Evolutionary conservation across 2,113 vertebrate species (phyloP).

Genomic region (Hippocampus mohnikei): DNA sequence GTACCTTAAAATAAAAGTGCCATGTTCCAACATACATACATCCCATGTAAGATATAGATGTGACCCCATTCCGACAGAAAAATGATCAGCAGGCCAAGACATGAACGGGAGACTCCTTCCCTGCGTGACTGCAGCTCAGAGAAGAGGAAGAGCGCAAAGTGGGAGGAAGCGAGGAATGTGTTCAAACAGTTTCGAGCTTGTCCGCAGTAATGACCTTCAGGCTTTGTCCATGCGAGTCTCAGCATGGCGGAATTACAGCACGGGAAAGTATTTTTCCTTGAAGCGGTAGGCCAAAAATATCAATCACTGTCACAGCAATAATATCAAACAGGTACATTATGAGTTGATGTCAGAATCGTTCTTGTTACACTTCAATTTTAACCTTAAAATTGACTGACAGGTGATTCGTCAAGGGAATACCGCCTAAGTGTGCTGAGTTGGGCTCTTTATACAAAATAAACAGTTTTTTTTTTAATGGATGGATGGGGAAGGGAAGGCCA

Average conservation of each 20-base stretch:
- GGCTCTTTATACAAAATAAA: neutral
- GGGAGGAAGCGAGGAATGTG: neutral
- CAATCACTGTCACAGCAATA: neutral
- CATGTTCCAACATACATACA: slow-evolving; percentile 3
- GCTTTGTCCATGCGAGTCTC: slow-evolving; percentile 1
- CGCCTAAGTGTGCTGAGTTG: neutral
- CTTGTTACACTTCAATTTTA: neutral
- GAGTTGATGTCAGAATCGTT: neutral
- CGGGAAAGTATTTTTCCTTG: slow-evolving; percentile 1
- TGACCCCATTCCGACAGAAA: neutral
- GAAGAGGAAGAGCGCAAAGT: neutral
- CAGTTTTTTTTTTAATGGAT: neutral
- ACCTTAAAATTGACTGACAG: neutral
- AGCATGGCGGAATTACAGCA: neutral
- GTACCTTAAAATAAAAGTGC: slow-evolving; percentile 11
- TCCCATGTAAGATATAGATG: slow-evolving; percentile 2
- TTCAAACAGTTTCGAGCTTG: neutral
- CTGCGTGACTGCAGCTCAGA: neutral
- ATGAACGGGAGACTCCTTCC: neutral
- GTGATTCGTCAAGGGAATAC: neutral
- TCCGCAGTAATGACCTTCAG: neutral
- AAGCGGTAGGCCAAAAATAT: neutral
- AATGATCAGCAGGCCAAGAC: slow-evolving; percentile 1
- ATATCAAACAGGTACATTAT: neutral
- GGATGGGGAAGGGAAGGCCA: neutral